A percentile compares a stretch with the other conserved stretches of the same genome.
phyloP scores from a whole-genome alignment of 92 coral and sea anemone genomes.

The Heteractis magnifica region DNA sequence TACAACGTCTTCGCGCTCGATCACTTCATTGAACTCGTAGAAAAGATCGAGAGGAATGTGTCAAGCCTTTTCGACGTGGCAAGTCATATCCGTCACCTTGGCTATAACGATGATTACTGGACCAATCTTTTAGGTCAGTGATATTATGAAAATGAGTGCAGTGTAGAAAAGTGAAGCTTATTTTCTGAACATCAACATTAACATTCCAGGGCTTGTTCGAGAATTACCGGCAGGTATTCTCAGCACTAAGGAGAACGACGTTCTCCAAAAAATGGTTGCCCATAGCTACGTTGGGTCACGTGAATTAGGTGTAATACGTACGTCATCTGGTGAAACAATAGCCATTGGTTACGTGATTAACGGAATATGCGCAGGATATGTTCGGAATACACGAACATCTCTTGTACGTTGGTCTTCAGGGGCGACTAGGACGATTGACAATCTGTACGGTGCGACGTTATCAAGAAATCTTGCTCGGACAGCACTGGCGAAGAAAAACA shows the following conservation, averaged over 20 bases:
- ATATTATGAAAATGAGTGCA: too few relatives aligned
- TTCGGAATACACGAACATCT: slow-evolving; percentile 44
- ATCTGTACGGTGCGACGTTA: slow-evolving; percentile 67
- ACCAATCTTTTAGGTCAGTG: slow-evolving; percentile 43
- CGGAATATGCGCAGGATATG: slow-evolving; percentile 69
- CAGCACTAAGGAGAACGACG: slow-evolving; percentile 35
- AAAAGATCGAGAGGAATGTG: slow-evolving; percentile 58
- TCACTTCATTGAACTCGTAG: slow-evolving; percentile 71
- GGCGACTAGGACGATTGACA: slow-evolving; percentile 56
- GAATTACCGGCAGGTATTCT: slow-evolving; percentile 40
- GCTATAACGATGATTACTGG: slow-evolving; percentile 42
- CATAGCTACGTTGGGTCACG: slow-evolving; percentile 17
- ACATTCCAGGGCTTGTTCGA: slow-evolving; percentile 16
- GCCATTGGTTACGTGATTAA: slow-evolving; percentile 70
- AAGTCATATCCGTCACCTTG: slow-evolving; percentile 49
- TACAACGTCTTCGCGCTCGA: slow-evolving; percentile 63
- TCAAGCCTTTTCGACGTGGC: slow-evolving; percentile 13
- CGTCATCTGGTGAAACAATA: slow-evolving; percentile 55
- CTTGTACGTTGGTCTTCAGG: slow-evolving; percentile 47
- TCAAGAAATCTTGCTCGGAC: slow-evolving; percentile 48
- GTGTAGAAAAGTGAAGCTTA: too few relatives aligned
- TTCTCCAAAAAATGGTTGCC: slow-evolving; percentile 31
- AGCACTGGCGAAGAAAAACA: slow-evolving; percentile 36
- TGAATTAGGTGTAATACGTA: slow-evolving; percentile 60
- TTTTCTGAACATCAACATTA: too few relatives aligned